phyloP scores from a whole-genome alignment of 2,797 vertebrate genomes.

The Lepilemur septentrionalis region DNA sequence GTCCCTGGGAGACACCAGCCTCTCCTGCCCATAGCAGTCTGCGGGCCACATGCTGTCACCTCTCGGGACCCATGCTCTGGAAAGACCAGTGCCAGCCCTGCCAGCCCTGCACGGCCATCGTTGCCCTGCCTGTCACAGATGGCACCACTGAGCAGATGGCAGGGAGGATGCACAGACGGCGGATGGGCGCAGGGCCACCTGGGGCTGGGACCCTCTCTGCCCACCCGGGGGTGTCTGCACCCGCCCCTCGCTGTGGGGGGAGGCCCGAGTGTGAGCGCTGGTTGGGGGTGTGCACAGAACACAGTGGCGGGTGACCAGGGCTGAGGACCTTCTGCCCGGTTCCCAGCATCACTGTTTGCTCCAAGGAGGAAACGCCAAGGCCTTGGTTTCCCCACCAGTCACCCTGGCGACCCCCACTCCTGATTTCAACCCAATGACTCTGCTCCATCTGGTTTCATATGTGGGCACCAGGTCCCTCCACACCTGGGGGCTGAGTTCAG shows the following conservation, averaged over 20 bases:
- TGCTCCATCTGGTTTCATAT: neutral
- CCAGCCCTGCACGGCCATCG: neutral
- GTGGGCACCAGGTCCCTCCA: accelerated
- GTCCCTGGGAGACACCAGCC: neutral
- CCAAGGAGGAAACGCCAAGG: neutral
- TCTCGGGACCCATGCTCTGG: neutral
- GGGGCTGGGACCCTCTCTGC: neutral
- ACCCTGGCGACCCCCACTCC: neutral
- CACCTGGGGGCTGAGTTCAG: neutral
- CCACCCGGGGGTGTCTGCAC: too few relatives aligned
- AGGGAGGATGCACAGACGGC: neutral
- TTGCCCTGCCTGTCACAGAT: too few relatives aligned
- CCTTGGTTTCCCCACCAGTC: neutral
- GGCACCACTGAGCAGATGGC: neutral
- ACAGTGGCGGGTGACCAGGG: neutral
- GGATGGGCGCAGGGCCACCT: accelerated
- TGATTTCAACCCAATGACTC: neutral
- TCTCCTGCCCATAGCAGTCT: neutral
- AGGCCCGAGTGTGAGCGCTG: neutral
- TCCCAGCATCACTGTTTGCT: neutral
- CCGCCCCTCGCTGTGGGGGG: neutral
- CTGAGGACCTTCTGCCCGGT: neutral
- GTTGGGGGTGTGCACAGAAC: too few relatives aligned
- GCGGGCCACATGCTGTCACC: neutral
- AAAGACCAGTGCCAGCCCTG: neutral